Conservation (phyloP, 2,113 vertebrate species). For the Poeciliopsis retropinna region DNA sequence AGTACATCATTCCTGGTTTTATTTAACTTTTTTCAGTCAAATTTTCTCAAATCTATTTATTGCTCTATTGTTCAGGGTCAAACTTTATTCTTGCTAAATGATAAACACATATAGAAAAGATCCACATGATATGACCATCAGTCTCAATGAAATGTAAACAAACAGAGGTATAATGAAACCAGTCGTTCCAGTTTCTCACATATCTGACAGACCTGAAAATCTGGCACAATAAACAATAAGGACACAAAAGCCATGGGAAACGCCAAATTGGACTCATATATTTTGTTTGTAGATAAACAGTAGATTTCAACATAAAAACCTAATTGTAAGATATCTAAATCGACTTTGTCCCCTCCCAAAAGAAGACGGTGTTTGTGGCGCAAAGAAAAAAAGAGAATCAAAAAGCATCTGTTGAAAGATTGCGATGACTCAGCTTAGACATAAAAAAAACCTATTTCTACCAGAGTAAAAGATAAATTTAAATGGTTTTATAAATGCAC, state of each 20-base stretch:
- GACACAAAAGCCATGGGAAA: background rate
- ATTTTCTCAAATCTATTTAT: background rate
- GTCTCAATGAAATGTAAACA: background rate
- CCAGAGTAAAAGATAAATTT: background rate
- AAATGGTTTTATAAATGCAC: background rate
- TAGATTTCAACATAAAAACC: background rate
- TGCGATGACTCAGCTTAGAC: background rate
- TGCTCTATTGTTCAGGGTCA: too few species aligned
- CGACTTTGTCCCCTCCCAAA: background rate
- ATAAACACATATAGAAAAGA: background rate
- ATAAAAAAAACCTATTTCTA: background rate
- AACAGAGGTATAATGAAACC: background rate
- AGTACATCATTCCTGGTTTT: background rate
- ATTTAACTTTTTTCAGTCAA: background rate
- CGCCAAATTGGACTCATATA: background rate
- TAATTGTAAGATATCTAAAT: background rate
- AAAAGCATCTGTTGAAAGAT: background rate
- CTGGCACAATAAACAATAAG: background rate
- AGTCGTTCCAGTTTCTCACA: background rate
- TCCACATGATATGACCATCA: background rate
- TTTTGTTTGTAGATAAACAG: background rate
- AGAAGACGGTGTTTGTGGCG: background rate
- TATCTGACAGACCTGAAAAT: background rate
- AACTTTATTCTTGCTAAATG: background rate
- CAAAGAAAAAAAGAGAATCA: background rate